phyloP scores from a whole-genome alignment of 2,113 vertebrate species.

The Typhlomys cinereus region DNA sequence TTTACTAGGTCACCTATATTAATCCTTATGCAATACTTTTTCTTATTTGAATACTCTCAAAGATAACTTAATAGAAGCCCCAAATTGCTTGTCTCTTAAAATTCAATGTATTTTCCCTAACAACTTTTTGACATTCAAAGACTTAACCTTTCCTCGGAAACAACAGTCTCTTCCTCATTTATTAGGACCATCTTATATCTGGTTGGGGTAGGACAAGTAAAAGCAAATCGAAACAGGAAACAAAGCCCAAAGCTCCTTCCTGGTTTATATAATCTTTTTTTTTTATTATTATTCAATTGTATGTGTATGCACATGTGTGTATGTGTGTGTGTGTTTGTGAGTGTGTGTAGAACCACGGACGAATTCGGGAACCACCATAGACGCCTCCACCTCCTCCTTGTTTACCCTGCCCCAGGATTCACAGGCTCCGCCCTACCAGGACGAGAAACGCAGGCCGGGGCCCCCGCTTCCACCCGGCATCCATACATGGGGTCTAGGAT shows the following conservation, averaged over 20 bases:
- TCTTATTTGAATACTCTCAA: slow-evolving; percentile 36
- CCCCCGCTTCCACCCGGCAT: too few relatives aligned
- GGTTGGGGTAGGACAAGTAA: background rate
- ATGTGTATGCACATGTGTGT: too few relatives aligned
- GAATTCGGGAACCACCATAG: too few relatives aligned
- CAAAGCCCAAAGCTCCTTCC: background rate
- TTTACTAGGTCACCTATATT: slow-evolving; percentile 8
- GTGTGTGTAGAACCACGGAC: too few relatives aligned
- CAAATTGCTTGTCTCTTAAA: slow-evolving; percentile 41
- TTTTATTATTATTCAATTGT: too few relatives aligned
- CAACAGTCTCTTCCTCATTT: slow-evolving; percentile 31
- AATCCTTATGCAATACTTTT: slow-evolving; percentile 32
- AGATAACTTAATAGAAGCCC: slow-evolving; percentile 18
- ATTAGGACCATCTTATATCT: background rate
- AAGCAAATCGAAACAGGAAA: slow-evolving; percentile 16
- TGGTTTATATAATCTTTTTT: background rate
- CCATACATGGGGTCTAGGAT: too few relatives aligned
- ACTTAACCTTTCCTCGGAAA: background rate
- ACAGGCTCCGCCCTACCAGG: too few relatives aligned
- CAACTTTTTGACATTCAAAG: background rate
- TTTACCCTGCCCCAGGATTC: too few relatives aligned
- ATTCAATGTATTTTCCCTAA: slow-evolving; percentile 5
- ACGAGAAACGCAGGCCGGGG: too few relatives aligned
- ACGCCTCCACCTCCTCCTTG: too few relatives aligned
- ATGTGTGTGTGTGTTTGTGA: too few relatives aligned